A percentile compares a stretch with the other conserved stretches of the same genome.
These are phyloP conservation scores for Pipistrellus pygmaeus DNA, from an alignment of 2,797 vertebrate genomes.

Conservation along the genomic window DNA sequence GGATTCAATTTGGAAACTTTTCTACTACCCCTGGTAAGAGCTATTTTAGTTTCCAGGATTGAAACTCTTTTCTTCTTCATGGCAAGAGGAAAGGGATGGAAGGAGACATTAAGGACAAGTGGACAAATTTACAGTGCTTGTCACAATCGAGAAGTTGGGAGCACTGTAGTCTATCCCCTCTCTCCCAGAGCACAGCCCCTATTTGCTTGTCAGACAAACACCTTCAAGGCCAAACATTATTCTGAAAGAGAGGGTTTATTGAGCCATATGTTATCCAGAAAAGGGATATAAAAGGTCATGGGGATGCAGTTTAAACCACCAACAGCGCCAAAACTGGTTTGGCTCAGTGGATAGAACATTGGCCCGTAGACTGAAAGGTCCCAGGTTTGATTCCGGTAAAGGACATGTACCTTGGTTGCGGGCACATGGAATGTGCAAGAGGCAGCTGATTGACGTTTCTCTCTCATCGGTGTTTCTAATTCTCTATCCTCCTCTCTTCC, in stretches of 20 bases:
- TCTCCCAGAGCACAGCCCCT: not conserved
- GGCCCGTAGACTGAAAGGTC: no score
- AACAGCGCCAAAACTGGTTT: not conserved
- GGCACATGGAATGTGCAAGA: no score
- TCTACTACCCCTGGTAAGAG: not conserved
- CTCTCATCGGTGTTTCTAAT: no score
- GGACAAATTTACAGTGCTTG: not conserved
- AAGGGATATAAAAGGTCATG: not conserved
- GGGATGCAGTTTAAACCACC: not conserved
- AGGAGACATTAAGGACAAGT: not conserved
- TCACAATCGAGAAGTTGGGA: not conserved
- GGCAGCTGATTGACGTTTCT: no score
- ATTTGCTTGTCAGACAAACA: not conserved
- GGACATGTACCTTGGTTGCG: no score
- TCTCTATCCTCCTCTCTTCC: no score
- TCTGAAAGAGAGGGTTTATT: not conserved
- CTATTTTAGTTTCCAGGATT: not conserved
- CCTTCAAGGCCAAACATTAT: not conserved
- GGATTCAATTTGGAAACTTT: not conserved
- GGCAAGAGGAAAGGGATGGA: not conserved
- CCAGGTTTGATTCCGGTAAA: no score
- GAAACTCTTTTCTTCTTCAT: not conserved
- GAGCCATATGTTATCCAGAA: not conserved
- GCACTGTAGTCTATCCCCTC: fast-evolving
- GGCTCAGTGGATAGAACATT: no score